Evolutionary conservation across 2,113 vertebrate species (phyloP).

Genomic region (Cathartes aura): DNA sequence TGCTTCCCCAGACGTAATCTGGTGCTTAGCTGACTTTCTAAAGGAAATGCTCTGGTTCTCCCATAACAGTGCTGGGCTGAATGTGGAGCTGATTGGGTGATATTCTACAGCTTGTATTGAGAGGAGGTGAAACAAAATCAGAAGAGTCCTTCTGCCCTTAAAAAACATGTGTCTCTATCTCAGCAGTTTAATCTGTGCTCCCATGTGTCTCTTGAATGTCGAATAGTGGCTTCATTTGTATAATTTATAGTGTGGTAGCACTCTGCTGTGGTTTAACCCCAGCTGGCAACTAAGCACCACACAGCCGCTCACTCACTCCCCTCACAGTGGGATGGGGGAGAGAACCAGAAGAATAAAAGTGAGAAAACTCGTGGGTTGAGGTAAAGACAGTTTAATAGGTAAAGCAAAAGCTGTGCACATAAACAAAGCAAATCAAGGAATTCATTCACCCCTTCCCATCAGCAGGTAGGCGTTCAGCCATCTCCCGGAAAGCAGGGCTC

Average conservation of each 20-base stretch:
- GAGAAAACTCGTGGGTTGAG: too few relatives aligned
- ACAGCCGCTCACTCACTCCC: too few relatives aligned
- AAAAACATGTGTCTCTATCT: background rate
- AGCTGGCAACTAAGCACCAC: too few relatives aligned
- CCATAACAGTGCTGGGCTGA: background rate
- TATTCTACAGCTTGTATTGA: background rate
- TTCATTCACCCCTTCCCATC: too few relatives aligned
- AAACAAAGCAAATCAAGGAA: too few relatives aligned
- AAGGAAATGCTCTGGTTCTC: background rate
- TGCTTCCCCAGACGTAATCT: background rate
- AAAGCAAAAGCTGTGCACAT: too few relatives aligned
- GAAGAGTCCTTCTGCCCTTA: background rate
- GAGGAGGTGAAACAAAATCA: background rate
- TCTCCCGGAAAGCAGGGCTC: too few relatives aligned
- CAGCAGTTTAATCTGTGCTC: background rate
- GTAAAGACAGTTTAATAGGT: too few relatives aligned
- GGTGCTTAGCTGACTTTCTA: background rate
- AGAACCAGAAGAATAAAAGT: too few relatives aligned
- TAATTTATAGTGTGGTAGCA: background rate
- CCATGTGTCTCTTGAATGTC: background rate
- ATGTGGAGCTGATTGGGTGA: background rate
- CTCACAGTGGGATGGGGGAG: too few relatives aligned
- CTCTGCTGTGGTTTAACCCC: too few relatives aligned
- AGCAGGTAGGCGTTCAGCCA: too few relatives aligned
- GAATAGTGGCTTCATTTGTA: background rate